phyloP scores from a whole-genome alignment of 2,797 vertebrate genomes.

The Cephalopachus bancanus region DNA sequence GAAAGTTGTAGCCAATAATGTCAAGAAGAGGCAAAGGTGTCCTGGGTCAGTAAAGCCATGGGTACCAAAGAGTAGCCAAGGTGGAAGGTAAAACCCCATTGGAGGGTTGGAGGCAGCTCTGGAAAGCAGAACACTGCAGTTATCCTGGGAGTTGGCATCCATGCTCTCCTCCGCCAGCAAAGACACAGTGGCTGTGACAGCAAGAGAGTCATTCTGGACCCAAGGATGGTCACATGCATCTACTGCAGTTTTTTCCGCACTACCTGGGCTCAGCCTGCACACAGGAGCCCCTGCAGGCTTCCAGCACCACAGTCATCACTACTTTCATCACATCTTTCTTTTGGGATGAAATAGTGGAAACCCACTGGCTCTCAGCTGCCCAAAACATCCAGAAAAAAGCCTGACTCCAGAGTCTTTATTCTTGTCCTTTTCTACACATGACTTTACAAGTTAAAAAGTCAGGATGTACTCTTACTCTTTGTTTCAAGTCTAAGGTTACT shows the following conservation, averaged over 20 bases:
- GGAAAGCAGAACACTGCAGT: accelerated
- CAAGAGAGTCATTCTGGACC: not conserved
- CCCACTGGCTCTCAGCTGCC: not conserved
- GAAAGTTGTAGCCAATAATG: not conserved
- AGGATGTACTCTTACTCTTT: not conserved
- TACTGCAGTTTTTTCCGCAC: not conserved
- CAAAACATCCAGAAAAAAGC: not conserved
- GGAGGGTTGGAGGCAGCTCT: not conserved
- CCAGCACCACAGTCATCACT: no score
- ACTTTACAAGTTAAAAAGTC: not conserved
- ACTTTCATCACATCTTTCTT: not conserved
- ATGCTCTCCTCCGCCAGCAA: not conserved
- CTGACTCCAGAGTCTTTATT: not conserved
- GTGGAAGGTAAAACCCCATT: accelerated
- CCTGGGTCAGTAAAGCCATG: not conserved
- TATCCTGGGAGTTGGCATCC: not conserved
- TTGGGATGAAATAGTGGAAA: not conserved
- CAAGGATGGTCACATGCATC: accelerated
- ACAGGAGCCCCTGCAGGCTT: not conserved
- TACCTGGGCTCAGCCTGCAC: not conserved
- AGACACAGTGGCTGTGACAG: not conserved
- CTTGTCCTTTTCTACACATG: not conserved
- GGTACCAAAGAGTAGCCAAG: not conserved
- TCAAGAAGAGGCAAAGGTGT: not conserved
- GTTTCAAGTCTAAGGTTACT: not conserved